These are phyloP conservation scores for Leiothrix lutea DNA, from an alignment of 2,113 vertebrate species.

Conservation along the genomic window DNA sequence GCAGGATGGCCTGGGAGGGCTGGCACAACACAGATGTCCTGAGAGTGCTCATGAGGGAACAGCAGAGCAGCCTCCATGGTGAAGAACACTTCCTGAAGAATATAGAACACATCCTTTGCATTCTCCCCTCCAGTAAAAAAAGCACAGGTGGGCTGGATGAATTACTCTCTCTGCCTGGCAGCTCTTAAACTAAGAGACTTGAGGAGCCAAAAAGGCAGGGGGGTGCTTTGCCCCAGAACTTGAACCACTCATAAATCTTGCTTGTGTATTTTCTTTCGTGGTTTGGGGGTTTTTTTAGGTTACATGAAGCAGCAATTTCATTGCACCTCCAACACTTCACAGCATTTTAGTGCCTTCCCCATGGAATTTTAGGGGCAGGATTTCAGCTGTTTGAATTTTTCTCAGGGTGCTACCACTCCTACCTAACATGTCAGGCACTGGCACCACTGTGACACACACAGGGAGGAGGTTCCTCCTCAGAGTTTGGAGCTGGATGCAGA, in stretches of 20 bases:
- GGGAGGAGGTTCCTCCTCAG: neutral
- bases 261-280: neutral
- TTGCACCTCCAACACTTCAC: neutral
- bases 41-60: neutral
- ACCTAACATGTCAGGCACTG: neutral
- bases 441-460: neutral
- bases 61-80: neutral
- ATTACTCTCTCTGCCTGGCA: neutral
- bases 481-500: neutral
- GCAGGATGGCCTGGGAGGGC: neutral
- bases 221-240: neutral
- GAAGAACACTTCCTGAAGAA: neutral
- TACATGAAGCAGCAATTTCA: neutral
- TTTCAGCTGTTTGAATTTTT: neutral
- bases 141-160: neutral
- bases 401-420: neutral
- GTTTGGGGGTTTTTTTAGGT: neutral
- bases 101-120: conserved; percentile 24
- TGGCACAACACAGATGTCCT: neutral
- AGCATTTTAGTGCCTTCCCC: neutral
- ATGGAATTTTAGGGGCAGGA: neutral
- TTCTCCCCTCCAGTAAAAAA: neutral
- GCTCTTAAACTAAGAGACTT: neutral
- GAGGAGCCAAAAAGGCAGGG: neutral
- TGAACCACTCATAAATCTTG: neutral